phyloP scores from a whole-genome alignment of 2,113 vertebrate genomes.

The Seriola dumerili region DNA sequence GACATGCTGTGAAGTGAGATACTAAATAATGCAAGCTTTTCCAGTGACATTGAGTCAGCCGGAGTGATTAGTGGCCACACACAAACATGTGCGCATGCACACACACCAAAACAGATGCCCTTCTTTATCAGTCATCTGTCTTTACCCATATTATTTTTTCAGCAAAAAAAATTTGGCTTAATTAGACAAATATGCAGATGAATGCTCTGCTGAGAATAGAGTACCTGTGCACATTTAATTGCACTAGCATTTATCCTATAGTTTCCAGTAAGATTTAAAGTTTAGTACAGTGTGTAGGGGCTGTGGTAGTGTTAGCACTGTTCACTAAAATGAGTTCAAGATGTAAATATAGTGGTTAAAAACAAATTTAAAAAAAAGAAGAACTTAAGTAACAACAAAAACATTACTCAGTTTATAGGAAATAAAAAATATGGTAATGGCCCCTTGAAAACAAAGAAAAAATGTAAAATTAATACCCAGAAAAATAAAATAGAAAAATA shows the following conservation, averaged over 20 bases:
- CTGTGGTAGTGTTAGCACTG: neutral
- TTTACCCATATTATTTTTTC: constrained; percentile 17
- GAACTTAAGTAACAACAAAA: neutral
- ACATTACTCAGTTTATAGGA: neutral
- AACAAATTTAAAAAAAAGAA: neutral
- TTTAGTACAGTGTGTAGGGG: neutral
- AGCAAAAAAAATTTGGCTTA: neutral
- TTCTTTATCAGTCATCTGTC: constrained; percentile 18
- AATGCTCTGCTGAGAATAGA: neutral
- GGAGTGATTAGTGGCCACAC: constrained; percentile 73
- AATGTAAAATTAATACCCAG: too few relatives aligned
- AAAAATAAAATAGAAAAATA: neutral
- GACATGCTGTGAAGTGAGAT: constrained; percentile 77
- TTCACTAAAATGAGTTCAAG: neutral
- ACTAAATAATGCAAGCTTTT: constrained; percentile 83
- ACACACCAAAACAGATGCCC: neutral
- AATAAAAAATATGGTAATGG: neutral
- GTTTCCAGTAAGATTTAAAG: neutral
- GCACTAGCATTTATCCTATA: neutral
- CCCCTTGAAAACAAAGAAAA: neutral
- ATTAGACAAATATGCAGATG: constrained; percentile 17
- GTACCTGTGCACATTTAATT: neutral
- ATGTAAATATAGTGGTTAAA: neutral
- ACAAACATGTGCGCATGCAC: constrained; percentile 31
- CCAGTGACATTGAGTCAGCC: constrained; percentile 76